A percentile compares a stretch with the other conserved stretches of the same genome.
Evolutionary conservation across 2,113 vertebrate species (phyloP).

Genomic region (Nycticebus coucang): DNA sequence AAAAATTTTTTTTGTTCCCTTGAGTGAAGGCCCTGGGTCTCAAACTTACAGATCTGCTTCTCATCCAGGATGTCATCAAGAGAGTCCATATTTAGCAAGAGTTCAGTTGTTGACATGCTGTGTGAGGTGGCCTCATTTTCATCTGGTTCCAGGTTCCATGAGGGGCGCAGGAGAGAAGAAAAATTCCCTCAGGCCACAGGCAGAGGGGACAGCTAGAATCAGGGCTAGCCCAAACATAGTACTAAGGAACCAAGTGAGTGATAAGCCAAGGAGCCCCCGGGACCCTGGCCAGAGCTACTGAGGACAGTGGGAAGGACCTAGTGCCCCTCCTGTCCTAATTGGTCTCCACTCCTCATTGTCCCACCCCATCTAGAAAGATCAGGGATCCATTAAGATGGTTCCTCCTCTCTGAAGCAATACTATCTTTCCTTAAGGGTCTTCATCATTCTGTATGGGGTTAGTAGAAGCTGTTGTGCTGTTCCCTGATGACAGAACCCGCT

Average conservation of each 20-base stretch:
- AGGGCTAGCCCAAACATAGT: not conserved
- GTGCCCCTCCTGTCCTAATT: not conserved
- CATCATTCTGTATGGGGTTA: not conserved
- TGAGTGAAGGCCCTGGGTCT: not conserved
- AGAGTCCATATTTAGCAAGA: constrained; percentile 91
- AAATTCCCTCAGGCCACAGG: constrained; percentile 1
- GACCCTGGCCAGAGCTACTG: not conserved
- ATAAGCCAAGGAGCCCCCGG: not conserved
- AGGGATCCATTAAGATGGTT: not conserved
- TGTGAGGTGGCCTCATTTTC: constrained; percentile 88
- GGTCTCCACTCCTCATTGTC: not conserved
- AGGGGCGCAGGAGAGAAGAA: not conserved
- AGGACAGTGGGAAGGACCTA: not conserved
- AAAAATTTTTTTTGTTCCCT: not conserved
- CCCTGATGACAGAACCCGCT: not conserved
- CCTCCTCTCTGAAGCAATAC: not conserved
- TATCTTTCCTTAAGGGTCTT: not conserved
- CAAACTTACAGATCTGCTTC: constrained; percentile 91
- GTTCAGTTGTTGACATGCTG: constrained; percentile 87
- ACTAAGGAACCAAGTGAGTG: not conserved
- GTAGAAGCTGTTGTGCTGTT: not conserved
- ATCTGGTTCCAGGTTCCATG: constrained; percentile 72
- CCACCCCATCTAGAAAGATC: not conserved
- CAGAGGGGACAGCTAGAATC: not conserved
- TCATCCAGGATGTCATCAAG: constrained; percentile 93